phyloP scores from a whole-genome alignment of 2,888 invertebrate genomes.

The Athalia cordata region DNA sequence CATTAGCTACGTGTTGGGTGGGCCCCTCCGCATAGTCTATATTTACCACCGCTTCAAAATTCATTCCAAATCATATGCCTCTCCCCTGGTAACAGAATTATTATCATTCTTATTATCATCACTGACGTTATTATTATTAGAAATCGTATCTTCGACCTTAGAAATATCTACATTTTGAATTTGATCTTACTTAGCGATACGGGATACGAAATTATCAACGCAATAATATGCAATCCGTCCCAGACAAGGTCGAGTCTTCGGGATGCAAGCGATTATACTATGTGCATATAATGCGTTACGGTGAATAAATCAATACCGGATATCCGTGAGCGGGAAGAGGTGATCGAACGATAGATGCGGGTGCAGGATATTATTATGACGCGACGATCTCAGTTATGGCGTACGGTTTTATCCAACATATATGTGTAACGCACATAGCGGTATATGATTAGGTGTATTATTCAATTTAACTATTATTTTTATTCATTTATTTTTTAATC shows the following conservation, averaged over 20 bases:
- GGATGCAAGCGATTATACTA: conserved; percentile 3
- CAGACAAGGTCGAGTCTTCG: background rate
- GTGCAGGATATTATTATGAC: conserved; percentile 58
- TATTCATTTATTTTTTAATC: no score
- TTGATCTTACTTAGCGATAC: background rate
- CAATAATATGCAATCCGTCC: background rate
- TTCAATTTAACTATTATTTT: no score
- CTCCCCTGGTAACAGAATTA: no score
- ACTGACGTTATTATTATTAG: no score
- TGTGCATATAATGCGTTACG: conserved; percentile 33
- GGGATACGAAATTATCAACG: background rate
- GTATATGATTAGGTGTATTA: no score
- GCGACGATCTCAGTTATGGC: background rate
- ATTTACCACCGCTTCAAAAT: conserved; percentile 60
- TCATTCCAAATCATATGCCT: conserved; percentile 4
- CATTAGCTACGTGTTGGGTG: conserved; percentile 68
- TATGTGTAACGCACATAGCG: no score
- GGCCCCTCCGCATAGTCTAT: conserved; percentile 56
- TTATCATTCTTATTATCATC: no score
- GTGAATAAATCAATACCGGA: conserved; percentile 62
- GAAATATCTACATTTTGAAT: no score
- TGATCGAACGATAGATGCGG: conserved; percentile 64
- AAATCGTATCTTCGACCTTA: no score
- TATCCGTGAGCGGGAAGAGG: conserved; percentile 65
- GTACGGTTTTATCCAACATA: background rate